Evolutionary conservation across 2,888 invertebrate genomes (phyloP).

Genomic region (Chymomyza fuscimana): DNA sequence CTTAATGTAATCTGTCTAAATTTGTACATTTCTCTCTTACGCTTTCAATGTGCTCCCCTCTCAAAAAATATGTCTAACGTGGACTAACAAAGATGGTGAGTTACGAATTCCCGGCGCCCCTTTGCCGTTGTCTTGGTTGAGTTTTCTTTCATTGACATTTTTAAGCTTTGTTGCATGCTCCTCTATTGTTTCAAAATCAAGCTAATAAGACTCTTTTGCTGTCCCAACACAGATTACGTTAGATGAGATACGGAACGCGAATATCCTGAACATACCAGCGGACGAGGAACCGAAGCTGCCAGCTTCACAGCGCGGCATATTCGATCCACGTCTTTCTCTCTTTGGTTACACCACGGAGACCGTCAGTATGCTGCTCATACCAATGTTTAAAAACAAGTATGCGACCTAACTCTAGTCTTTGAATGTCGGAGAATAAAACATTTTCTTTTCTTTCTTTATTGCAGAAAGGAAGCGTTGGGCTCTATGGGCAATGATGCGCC

Average conservation of each 20-base stretch:
- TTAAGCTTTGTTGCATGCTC: conserved; percentile 2
- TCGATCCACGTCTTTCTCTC: conserved; percentile 91
- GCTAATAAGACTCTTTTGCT: not conserved
- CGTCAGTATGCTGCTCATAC: conserved; percentile 94
- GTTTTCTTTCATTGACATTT: conserved; percentile 37
- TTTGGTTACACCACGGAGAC: conserved; percentile 98
- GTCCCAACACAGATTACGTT: conserved; percentile 85
- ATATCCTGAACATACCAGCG: conserved; percentile 74
- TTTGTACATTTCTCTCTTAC: conserved; percentile 56
- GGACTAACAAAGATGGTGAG: conserved; percentile 72
- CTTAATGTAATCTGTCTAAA: conserved; percentile 46
- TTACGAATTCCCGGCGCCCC: conserved; percentile 35
- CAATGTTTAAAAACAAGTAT: conserved; percentile 97
- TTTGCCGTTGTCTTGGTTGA: conserved; percentile 34
- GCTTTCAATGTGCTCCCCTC: conserved; percentile 44
- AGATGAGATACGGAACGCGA: conserved; percentile 87
- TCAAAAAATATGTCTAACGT: conserved; percentile 34
- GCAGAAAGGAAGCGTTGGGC: conserved; percentile 97
- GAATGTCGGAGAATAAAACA: not conserved
- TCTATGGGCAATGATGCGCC: conserved; percentile 99
- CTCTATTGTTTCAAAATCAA: not conserved
- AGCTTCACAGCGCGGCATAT: conserved; percentile 81
- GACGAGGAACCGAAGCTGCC: conserved; percentile 47
- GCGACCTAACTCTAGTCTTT: conserved; percentile 56
- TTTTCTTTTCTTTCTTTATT: conserved; percentile 1